Conservation (phyloP, 1,140 invertebrate genomes). For the Drosophila ambigua region DNA sequence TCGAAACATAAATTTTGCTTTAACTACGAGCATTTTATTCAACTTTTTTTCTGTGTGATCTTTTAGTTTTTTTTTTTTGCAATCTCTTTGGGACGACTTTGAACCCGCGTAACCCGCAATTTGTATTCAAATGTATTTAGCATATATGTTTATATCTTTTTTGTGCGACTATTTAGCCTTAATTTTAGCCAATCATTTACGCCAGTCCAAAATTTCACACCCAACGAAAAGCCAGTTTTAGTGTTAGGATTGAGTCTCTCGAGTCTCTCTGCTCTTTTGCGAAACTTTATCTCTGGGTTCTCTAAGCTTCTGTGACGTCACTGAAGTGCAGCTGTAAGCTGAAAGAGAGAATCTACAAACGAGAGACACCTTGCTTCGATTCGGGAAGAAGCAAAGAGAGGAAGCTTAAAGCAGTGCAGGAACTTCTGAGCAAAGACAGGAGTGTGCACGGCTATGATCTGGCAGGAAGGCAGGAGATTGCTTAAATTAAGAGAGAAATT, state of each 20-base stretch:
- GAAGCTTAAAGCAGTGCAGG: too few species aligned
- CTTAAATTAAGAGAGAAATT: too few species aligned
- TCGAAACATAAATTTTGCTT: slow-evolving; percentile 40
- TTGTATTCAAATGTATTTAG: slow-evolving; percentile 37
- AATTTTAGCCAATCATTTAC: slow-evolving; percentile 70
- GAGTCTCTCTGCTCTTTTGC: slow-evolving; percentile 3
- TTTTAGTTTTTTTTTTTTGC: not conserved
- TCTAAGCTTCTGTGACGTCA: slow-evolving; percentile 4
- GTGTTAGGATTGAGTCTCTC: slow-evolving; percentile 1
- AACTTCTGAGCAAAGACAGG: too few species aligned
- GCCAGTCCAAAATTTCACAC: slow-evolving; percentile 47
- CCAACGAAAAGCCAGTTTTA: slow-evolving; percentile 37
- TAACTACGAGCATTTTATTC: slow-evolving; percentile 44
- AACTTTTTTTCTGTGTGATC: slow-evolving; percentile 36
- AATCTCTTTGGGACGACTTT: slow-evolving; percentile 16
- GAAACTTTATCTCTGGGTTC: slow-evolving; percentile 31
- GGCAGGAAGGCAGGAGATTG: too few species aligned
- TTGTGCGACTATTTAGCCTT: slow-evolving; percentile 61
- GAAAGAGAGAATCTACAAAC: too few species aligned
- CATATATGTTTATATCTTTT: slow-evolving; percentile 9
- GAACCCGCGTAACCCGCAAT: slow-evolving; percentile 40
- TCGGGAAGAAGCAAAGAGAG: too few species aligned
- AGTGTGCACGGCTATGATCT: too few species aligned
- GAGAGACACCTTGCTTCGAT: too few species aligned
- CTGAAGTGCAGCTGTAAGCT: not conserved